phyloP scores from a whole-genome alignment of 2,797 vertebrate species.

The Falco concolor region DNA sequence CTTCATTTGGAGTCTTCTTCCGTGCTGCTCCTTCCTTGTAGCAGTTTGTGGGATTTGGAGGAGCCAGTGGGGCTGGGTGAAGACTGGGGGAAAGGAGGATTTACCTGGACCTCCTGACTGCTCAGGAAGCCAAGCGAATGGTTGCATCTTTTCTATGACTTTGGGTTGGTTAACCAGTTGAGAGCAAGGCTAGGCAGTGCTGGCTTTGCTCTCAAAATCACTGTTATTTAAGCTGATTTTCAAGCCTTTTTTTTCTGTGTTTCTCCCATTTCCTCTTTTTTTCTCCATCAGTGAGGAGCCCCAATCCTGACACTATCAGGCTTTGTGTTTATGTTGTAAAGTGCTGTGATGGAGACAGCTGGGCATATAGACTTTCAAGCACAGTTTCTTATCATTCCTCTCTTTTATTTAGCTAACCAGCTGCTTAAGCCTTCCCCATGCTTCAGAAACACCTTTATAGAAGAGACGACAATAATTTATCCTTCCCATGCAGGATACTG shows the following conservation, averaged over 20 bases:
- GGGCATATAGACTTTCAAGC: not conserved
- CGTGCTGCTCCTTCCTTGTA: not conserved
- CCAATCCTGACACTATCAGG: fast-evolving
- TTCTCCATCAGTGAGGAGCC: not conserved
- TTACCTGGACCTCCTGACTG: not conserved
- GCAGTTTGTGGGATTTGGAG: not conserved
- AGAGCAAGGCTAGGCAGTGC: not conserved
- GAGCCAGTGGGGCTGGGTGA: not conserved
- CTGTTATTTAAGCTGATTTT: not conserved
- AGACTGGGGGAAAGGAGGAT: not conserved
- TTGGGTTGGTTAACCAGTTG: not conserved
- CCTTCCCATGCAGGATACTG: not conserved
- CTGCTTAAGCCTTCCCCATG: not conserved
- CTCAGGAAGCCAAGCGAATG: too few relatives aligned
- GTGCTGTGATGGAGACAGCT: not conserved
- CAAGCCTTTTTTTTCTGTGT: not conserved
- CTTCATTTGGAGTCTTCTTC: not conserved
- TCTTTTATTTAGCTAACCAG: not conserved
- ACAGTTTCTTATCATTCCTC: not conserved
- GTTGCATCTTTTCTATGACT: not conserved
- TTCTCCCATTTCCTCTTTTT: not conserved
- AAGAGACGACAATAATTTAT: not conserved
- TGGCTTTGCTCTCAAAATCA: not conserved
- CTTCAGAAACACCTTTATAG: not conserved
- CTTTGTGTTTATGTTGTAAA: not conserved